Evolutionary conservation across 2,113 vertebrate genomes (phyloP).

Genomic region (Campylomormyrus tamandua): DNA sequence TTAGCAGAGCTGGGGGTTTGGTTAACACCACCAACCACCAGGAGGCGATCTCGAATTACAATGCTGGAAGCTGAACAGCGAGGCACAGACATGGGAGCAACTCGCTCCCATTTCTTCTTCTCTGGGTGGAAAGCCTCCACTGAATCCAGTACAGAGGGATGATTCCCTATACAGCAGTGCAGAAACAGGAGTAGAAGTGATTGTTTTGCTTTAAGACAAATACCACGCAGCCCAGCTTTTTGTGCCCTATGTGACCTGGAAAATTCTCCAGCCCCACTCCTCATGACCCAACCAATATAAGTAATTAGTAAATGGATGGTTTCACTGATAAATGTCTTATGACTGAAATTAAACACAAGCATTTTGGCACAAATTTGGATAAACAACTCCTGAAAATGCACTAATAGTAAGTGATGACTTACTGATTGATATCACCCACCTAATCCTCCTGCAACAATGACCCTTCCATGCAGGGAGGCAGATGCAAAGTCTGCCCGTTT

Average conservation of each 20-base stretch:
- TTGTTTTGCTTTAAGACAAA: background rate
- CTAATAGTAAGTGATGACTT: background rate
- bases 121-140: conserved; percentile 82
- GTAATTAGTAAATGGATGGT: background rate
- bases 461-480: conserved; percentile 74
- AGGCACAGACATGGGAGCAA: conserved; percentile 81
- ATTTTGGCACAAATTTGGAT: background rate
- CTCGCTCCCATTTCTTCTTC: conserved; percentile 84
- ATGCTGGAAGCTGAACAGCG: conserved; percentile 89
- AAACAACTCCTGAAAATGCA: background rate
- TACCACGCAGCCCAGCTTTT: background rate
- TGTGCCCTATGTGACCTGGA: background rate
- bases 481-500: conserved; percentile 87
- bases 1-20: conserved; percentile 82
- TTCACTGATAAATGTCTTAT: background rate
- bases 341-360: background rate
- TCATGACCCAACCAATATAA: background rate
- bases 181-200: background rate
- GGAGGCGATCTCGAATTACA: conserved; percentile 75
- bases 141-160: conserved; percentile 82
- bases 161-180: conserved; percentile 67
- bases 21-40: conserved; percentile 81
- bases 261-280: background rate
- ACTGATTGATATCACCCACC: conserved; percentile 59
- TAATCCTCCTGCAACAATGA: conserved; percentile 83